A percentile compares a stretch with the other conserved stretches of the same genome.
These are phyloP conservation scores for Eupithecia inturbata DNA, from an alignment of 2,888 invertebrate species.

Conservation along the genomic window DNA sequence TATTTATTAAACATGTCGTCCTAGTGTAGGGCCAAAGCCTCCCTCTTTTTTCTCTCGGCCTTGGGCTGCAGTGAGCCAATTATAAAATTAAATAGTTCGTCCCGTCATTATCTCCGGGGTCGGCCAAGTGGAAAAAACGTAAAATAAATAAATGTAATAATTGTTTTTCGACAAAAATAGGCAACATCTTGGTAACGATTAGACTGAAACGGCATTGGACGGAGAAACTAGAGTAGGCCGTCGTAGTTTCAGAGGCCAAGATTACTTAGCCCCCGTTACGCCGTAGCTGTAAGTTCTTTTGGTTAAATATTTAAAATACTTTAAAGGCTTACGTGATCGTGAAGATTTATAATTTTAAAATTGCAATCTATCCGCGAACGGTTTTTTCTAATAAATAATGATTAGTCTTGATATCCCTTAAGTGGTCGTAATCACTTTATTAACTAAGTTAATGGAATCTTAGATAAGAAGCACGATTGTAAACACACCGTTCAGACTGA, in stretches of 20 bases:
- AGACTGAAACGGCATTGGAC: not conserved
- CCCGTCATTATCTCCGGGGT: too few relatives aligned
- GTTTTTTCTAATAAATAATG: slow-evolving; percentile 8
- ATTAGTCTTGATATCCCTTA: slow-evolving; percentile 24
- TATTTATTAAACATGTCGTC: too few relatives aligned
- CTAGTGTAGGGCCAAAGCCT: too few relatives aligned
- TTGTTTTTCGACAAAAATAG: not conserved
- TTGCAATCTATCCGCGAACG: slow-evolving; percentile 13
- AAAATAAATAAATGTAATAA: not conserved
- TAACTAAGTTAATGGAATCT: slow-evolving; percentile 20
- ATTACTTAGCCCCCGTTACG: not conserved
- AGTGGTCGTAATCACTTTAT: slow-evolving; percentile 29
- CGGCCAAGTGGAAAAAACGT: too few relatives aligned
- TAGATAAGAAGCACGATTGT: not conserved
- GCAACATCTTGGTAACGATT: not conserved
- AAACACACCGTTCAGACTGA: not conserved
- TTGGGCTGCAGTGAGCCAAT: not conserved
- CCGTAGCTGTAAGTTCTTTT: not conserved
- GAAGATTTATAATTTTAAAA: slow-evolving; percentile 4
- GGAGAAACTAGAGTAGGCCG: slow-evolving; percentile 1
- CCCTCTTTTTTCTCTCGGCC: too few relatives aligned
- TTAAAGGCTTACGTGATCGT: not conserved
- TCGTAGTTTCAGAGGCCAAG: not conserved
- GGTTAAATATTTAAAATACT: not conserved
- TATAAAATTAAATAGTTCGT: not conserved